Conservation (phyloP, 2,113 vertebrate genomes). For the Microcebus griseorufus region DNA sequence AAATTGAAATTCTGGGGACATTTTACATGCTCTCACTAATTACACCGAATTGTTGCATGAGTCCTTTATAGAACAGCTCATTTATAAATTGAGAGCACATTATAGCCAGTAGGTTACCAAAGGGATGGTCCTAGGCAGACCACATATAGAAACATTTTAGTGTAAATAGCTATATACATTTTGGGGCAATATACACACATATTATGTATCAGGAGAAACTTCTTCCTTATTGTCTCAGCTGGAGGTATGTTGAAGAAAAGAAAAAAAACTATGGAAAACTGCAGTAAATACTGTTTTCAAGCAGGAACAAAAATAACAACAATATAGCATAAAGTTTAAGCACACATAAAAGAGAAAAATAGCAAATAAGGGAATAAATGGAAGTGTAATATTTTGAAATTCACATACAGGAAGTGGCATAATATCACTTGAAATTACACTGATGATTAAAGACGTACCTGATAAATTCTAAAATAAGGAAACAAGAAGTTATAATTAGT, state of each 20-base stretch:
- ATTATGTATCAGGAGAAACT: background rate
- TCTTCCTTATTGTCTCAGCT: constrained; percentile 26
- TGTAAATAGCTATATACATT: background rate
- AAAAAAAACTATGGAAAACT: background rate
- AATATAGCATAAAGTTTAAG: background rate
- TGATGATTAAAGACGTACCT: background rate
- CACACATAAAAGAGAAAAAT: background rate
- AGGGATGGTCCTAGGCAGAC: background rate
- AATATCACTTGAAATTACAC: background rate
- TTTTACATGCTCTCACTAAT: background rate
- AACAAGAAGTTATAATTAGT: background rate
- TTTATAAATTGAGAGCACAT: background rate
- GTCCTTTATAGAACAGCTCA: background rate
- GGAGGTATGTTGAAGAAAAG: background rate
- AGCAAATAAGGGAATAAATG: background rate
- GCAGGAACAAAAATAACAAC: constrained; percentile 14
- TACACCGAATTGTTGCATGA: background rate
- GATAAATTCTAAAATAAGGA: constrained; percentile 22
- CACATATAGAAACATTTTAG: background rate
- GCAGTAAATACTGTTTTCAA: constrained; percentile 11
- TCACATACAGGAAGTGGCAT: background rate
- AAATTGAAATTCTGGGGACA: constrained; percentile 33
- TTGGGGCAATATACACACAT: background rate
- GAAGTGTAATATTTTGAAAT: background rate
- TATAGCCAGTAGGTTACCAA: background rate